Base-by-base conservation (phyloP, 2,797 vertebrate species). In the Sebastes oblongus region DNA sequence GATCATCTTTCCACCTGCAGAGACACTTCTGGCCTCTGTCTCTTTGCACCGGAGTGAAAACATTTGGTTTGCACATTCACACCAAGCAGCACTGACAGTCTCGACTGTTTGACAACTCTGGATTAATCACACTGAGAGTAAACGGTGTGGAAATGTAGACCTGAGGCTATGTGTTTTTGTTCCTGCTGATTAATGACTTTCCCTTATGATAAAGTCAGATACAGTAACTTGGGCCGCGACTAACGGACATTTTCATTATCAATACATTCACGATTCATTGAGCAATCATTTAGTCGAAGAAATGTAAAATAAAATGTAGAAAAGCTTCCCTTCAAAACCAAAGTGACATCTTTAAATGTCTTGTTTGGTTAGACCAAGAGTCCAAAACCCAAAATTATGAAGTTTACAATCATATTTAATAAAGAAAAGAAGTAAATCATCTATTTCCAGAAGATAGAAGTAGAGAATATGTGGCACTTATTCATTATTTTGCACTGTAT, bases 51-150 rank as follows among this genome's bases (percentile, higher is more conserved):
- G 14, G 16, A 32, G 77, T 82, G 86, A 80, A 82, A 93, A 91
- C 91, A 86, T 82, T 81, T 75, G 56, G 78, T 88, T 87, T 90
- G 76, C 86, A 79, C 69, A 24, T 80, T 86, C 66, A 52, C 54
- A 69, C 75, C 74, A 27, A 29, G 62, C 80, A 77, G 52, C 69
- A 55, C 24, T 25, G 56, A 52, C 68, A n/a, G 22, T 77, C 74
- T 69, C 6, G 20, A 32, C 75, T 66, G 73, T 61, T 39, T 81
- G 81, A 77, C 88, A 88, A 81, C 68, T 75, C 72, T 65, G 74
- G 54, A 73, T 65, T 56, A 20, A 82, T 66, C 32, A 73, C 29
- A 39, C 68, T 1, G 6, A 75, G 69, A 66, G 78, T 62, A 77
- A 83, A 86, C 78, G 67, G n/a, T 27, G 59, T 1, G 14, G 66